Base-by-base conservation (phyloP, 2,888 invertebrate species). In the Tetragonula carbonaria region DNA sequence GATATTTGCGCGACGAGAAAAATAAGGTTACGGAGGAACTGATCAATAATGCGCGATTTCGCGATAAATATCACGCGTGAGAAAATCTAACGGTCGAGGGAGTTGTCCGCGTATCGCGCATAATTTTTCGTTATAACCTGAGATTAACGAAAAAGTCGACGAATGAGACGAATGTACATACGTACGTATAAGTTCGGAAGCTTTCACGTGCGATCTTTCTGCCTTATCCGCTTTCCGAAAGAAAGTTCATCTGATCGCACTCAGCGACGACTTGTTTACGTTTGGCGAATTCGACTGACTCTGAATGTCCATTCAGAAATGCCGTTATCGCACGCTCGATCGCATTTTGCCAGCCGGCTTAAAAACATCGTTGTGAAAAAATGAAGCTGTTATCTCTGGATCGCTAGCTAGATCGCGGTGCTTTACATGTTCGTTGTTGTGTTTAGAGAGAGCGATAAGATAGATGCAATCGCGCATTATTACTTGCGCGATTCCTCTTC, bases 371-470 rank as follows among this genome's bases (percentile, higher is more conserved):
- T 33, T 59, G 0, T 4, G 33, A 6, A 53, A 66, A 66, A 77
- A 53, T 23, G 28, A 51, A 57, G 21, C 18, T 6, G 53, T 73
- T 67, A 78, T 81, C 78, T 51, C 0, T 14, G 51, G 14, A 59
- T 55, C 33, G 62, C 50, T 8, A 11, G 45, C 6, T 38, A 21
- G 8, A 45, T 11, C 16, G 21, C 45, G 33, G 6, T 33, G n/a
- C 14, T 28, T 16, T 28, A 68, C 68, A 4, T 13, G 33, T 59
- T 51, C 45, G 62, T 67, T 55, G 16, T 4, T 4, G 5, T 8
- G 23, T 57, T 50, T 33, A 23, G 55, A 63, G 68, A 74, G 70
- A 59, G 28, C 74, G 81, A 82, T 79, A 82, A 82, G 55, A 78
- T 67, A 68, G 28, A 63, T 8, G 23, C 50, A 4, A 14, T 45